Conservation (phyloP, 2,113 vertebrate species). For the Corydoras sp. region DNA sequence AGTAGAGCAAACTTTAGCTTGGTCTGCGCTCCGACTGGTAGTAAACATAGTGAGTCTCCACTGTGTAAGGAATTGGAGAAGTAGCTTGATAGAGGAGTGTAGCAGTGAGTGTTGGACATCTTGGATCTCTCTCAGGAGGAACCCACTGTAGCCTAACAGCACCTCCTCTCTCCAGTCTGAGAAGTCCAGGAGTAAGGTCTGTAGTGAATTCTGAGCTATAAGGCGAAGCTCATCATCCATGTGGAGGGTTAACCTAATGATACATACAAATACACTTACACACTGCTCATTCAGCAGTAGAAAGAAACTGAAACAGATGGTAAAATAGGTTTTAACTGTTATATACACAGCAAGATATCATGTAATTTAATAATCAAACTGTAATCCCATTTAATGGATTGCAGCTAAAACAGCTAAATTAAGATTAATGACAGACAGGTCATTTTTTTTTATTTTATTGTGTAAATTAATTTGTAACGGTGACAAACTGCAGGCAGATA, state of each 20-base stretch:
- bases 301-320: no score
- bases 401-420: no score
- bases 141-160: conserved; percentile 91
- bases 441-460: no score
- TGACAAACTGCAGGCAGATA: no score
- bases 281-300: no score
- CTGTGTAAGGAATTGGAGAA: conserved; percentile 92
- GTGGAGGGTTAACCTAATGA: conserved; percentile 85
- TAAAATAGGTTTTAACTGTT: no score
- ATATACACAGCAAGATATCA: no score
- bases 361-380: no score
- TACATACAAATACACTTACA: not conserved
- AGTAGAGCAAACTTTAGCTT: conserved; percentile 67
- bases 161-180: conserved; percentile 96
- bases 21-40: conserved; percentile 73
- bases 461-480: no score
- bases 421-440: no score
- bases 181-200: conserved; percentile 93
- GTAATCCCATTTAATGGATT: no score
- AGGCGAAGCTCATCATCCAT: conserved; percentile 97
- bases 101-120: conserved; percentile 90
- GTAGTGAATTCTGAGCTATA: conserved; percentile 94
- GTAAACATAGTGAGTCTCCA: conserved; percentile 89
- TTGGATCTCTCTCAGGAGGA: conserved; percentile 88
- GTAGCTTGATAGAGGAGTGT: conserved; percentile 86